Percentiles rank a stretch among this genome's conserved stretches.
Conservation (phyloP, 2,888 invertebrate species). For the Coremacera marginata region DNA sequence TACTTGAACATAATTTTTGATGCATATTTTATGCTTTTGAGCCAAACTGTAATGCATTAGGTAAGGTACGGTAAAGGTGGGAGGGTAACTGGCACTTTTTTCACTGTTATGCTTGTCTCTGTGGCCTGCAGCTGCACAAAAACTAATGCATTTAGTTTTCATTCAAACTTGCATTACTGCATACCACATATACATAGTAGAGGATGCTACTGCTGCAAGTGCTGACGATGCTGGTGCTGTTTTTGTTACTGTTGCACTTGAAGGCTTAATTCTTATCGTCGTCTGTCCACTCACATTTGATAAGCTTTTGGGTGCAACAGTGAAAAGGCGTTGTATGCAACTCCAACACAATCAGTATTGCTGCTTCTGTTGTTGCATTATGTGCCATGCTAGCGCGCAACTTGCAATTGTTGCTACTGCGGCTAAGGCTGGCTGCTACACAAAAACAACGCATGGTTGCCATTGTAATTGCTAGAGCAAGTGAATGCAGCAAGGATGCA, state of each 20-base stretch:
- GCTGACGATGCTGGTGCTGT: slow-evolving; percentile 26
- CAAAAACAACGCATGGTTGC: slow-evolving; percentile 5
- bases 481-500: neutral
- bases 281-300: slow-evolving; percentile 48
- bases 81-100: too few species aligned
- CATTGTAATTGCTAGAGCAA: neutral
- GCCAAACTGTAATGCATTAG: too few species aligned
- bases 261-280: slow-evolving; percentile 57
- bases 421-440: slow-evolving; percentile 3
- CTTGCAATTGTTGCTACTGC: slow-evolving; percentile 22
- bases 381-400: slow-evolving; percentile 24
- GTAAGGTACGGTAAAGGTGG: too few species aligned
- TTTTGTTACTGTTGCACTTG: slow-evolving; percentile 44
- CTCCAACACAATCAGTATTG: neutral
- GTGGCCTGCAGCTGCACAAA: too few species aligned
- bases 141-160: too few species aligned
- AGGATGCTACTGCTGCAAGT: too few species aligned
- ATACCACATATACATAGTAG: too few species aligned
- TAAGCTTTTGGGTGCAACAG: slow-evolving; percentile 28
- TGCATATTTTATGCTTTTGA: too few species aligned
- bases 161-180: too few species aligned
- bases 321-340: slow-evolving; percentile 39
- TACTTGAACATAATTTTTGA: too few species aligned
- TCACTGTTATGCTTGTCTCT: too few species aligned
- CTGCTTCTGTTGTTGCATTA: slow-evolving; percentile 9